These are phyloP conservation scores for Oryzias melastigma DNA, from an alignment of 2,113 vertebrate genomes.

Conservation along the genomic window DNA sequence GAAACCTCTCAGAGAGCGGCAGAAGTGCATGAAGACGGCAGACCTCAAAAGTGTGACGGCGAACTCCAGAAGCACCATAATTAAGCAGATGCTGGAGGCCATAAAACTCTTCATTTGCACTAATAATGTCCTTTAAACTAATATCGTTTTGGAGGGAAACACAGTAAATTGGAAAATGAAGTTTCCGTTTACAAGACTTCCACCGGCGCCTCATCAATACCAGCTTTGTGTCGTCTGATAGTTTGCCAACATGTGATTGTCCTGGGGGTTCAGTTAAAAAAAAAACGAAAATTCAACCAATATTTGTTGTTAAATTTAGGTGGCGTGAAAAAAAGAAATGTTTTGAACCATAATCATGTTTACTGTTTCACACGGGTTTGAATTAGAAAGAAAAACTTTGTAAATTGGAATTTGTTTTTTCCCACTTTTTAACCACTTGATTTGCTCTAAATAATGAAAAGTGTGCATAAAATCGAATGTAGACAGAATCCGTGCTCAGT, in stretches of 20 bases:
- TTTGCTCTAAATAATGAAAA: too few species aligned
- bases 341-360: not conserved
- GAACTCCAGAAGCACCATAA: slow-evolving; percentile 20
- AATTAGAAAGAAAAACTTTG: not conserved
- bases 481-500: too few species aligned
- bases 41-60: not conserved
- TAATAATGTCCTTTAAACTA: slow-evolving; percentile 34
- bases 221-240: slow-evolving; percentile 25
- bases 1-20: not conserved
- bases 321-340: not conserved
- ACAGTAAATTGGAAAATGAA: slow-evolving; percentile 36
- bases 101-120: slow-evolving; percentile 35
- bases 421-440: too few species aligned
- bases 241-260: slow-evolving; percentile 27
- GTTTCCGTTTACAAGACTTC: slow-evolving; percentile 41
- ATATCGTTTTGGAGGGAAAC: slow-evolving; percentile 20
- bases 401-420: too few species aligned
- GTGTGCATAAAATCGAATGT: too few species aligned
- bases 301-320: slow-evolving; percentile 25
- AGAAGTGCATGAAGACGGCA: not conserved
- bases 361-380: not conserved
- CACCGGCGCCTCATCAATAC: slow-evolving; percentile 7
- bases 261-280: not conserved
- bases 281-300: slow-evolving; percentile 2
- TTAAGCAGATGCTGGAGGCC: slow-evolving; percentile 30